phyloP scores from a whole-genome alignment of 1,140 invertebrate genomes.

The Anthonomus grandis region DNA sequence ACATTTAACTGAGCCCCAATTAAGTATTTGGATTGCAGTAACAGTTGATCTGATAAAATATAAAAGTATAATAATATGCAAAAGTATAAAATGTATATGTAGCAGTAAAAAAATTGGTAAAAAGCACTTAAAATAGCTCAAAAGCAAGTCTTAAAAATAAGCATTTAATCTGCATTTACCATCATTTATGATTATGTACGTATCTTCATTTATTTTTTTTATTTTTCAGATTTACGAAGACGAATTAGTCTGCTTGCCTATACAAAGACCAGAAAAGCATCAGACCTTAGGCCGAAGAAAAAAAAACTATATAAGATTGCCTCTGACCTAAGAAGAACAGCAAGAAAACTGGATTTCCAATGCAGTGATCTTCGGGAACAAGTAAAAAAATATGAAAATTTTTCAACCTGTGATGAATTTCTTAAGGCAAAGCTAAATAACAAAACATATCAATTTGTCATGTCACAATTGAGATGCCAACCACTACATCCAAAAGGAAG shows the following conservation, averaged over 20 bases:
- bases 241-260: not conserved
- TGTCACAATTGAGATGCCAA: constrained; percentile 19
- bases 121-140: too few relatives aligned
- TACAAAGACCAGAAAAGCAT: not conserved
- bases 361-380: not conserved
- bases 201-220: constrained; percentile 2
- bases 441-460: constrained; percentile 10
- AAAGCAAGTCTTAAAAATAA: too few relatives aligned
- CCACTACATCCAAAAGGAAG: constrained; percentile 5
- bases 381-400: not conserved
- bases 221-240: constrained; percentile 6
- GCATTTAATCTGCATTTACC: too few relatives aligned
- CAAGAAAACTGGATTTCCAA: not conserved
- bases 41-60: too few relatives aligned
- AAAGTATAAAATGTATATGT: too few relatives aligned
- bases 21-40: too few relatives aligned
- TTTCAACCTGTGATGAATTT: not conserved
- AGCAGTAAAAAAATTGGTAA: too few relatives aligned
- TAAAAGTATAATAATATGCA: too few relatives aligned
- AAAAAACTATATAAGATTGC: not conserved
- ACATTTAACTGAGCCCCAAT: too few relatives aligned
- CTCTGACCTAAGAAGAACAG: constrained; percentile 1
- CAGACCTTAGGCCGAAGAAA: constrained; percentile 4
- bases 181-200: too few relatives aligned
- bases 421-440: constrained; percentile 2